Conservation (phyloP, 2,797 vertebrate species). For the Periophthalmus magnuspinnatus region DNA sequence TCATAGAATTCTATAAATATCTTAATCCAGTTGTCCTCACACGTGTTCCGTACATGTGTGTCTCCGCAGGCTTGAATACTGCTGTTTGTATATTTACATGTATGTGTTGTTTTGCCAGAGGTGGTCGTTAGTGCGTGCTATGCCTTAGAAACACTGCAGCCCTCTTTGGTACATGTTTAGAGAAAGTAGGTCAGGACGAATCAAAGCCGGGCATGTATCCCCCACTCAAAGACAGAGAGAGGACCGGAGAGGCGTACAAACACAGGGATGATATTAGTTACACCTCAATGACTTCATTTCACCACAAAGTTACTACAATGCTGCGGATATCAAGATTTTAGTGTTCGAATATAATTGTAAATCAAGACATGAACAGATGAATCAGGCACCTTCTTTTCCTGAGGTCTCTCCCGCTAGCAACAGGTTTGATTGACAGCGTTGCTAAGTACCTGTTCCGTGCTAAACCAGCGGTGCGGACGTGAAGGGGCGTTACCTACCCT, state of each 20-base stretch:
- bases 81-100: constrained; percentile 24
- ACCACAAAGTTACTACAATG: constrained; percentile 11
- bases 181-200: constrained; percentile 74
- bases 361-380: no score
- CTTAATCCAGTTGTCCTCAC: neutral
- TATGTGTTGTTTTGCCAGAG: constrained; percentile 60
- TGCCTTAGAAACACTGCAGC: constrained; percentile 20
- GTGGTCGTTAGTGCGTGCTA: constrained; percentile 60
- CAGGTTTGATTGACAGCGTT: no score
- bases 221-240: constrained; percentile 60
- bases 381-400: no score
- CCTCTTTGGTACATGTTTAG: constrained; percentile 61
- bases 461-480: no score
- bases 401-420: no score
- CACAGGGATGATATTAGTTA: constrained; percentile 69
- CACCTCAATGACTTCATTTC: constrained; percentile 67
- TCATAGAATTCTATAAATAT: neutral
- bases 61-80: neutral
- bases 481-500: no score
- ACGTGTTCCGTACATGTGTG: neutral
- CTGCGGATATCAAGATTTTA: no score
- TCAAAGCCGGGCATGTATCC: constrained; percentile 60
- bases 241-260: constrained; percentile 39
- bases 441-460: no score
- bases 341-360: no score